These are phyloP conservation scores for Atlantisia rogersi DNA, from an alignment of 2,113 vertebrate species.

Conservation along the genomic window DNA sequence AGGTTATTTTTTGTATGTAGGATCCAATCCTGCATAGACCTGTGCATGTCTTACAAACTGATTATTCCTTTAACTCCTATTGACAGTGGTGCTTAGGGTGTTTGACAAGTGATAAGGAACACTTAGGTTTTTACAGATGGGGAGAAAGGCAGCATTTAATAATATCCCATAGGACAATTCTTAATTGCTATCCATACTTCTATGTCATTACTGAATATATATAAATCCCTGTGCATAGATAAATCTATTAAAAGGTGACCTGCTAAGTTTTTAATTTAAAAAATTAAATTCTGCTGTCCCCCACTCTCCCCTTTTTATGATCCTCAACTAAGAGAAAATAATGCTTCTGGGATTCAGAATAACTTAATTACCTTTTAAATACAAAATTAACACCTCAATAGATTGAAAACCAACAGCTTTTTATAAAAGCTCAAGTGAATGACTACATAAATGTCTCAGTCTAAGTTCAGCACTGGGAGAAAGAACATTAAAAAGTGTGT, in stretches of 20 bases:
- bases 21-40: not conserved
- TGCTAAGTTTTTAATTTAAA: constrained; percentile 39
- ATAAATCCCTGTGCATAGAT: not conserved
- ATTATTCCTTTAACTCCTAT: not conserved
- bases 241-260: constrained; percentile 41
- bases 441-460: not conserved
- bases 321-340: constrained; percentile 3
- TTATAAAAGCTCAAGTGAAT: not conserved
- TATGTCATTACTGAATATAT: constrained; percentile 3
- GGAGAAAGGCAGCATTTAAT: not conserved
- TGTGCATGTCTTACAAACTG: not conserved
- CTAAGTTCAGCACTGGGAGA: not conserved
- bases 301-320: not conserved
- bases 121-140: not conserved
- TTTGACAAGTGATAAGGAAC: not conserved
- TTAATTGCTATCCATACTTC: constrained; percentile 40
- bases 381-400: constrained; percentile 27
- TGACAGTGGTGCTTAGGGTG: not conserved
- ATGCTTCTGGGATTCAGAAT: not conserved
- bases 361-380: constrained; percentile 41
- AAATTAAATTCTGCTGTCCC: not conserved
- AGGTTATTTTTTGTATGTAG: not conserved
- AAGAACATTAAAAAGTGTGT: not conserved
- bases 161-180: constrained; percentile 4
- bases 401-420: not conserved